Evolutionary conservation across 2,888 invertebrate species (phyloP), one percentile per base, ranked within the genome.

Genomic region (Phrixothrix hirtus): DNA sequence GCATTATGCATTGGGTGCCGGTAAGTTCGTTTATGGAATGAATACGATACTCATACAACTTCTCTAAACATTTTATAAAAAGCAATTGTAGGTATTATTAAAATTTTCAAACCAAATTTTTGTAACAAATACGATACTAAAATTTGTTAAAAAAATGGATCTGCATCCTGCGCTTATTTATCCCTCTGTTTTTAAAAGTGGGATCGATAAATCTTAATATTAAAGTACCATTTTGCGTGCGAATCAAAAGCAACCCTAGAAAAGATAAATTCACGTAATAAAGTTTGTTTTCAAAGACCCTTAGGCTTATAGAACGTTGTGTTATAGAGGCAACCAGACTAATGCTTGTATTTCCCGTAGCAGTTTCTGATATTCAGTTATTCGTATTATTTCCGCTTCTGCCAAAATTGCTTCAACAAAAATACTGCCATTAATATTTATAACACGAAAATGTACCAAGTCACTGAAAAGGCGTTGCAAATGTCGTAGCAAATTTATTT

Each of bases 1-100:
- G 65, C 64, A 66, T 67, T 60, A 68, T 66, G 65, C 64, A 68
- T 65, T 58, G 59, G 56, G 54, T 59, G 51, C 49, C 61, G 63
- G 63, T 61, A 60, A 60, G 45, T 53, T 57, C 50, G 50, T 48
- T 57, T 55, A 50, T 57, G 56, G 48, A 42, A 51, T 36, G 37
- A 29, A 37, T 29, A 39, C 39, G 41, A 53, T 55, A 57, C 54
- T 55, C 38, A 15, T 49, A 46, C 44, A 58, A 57, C 58, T 57
- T 58, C 49, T 47, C 37, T 32, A 16, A 41, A 45, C 52, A 57
- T 50, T 50, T 52, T n/a, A n/a, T n/a, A n/a, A n/a, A n/a, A n/a
- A n/a, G n/a, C n/a, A n/a, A n/a, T n/a, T n/a, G n/a, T n/a, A n/a
- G n/a, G n/a, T n/a, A n/a, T n/a, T n/a, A n/a, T n/a, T n/a, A n/a